Evolutionary conservation across 2,113 vertebrate species (phyloP).

Genomic region (Melanerpes formicivorus): DNA sequence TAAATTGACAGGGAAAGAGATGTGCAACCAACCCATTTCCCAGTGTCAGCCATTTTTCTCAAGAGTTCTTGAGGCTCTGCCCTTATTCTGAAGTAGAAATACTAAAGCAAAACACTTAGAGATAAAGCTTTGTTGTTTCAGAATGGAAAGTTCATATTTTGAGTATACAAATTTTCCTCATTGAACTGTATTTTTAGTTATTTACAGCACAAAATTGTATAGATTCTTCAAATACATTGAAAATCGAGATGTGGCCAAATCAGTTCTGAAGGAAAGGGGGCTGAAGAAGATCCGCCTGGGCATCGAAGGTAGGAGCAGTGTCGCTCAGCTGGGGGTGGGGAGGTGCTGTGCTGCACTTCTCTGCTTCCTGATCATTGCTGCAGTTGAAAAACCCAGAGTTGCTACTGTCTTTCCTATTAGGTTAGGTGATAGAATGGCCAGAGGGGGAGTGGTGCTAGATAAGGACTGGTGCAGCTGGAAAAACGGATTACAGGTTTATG

Average conservation of each 20-base stretch:
- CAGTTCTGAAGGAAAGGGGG: conserved; percentile 95
- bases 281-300: conserved; percentile 98
- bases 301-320: conserved; percentile 90
- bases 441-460: neutral
- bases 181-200: conserved; percentile 79
- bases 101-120: neutral
- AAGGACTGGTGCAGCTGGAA: neutral
- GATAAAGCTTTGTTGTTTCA: neutral
- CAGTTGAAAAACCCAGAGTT: neutral
- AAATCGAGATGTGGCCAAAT: conserved; percentile 98
- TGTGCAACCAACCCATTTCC: neutral
- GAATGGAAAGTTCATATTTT: neutral
- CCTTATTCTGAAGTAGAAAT: neutral
- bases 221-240: conserved; percentile 99
- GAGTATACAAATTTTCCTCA: neutral
- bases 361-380: neutral
- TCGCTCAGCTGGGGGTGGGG: neutral
- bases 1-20: neutral
- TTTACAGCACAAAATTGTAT: conserved; percentile 99
- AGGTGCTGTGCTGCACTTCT: neutral
- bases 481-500: neutral
- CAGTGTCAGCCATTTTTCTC: neutral
- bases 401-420: neutral
- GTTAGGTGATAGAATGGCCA: neutral
- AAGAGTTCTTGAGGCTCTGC: neutral